phyloP scores from a whole-genome alignment of 2,113 vertebrate species.

The Solea solea region DNA sequence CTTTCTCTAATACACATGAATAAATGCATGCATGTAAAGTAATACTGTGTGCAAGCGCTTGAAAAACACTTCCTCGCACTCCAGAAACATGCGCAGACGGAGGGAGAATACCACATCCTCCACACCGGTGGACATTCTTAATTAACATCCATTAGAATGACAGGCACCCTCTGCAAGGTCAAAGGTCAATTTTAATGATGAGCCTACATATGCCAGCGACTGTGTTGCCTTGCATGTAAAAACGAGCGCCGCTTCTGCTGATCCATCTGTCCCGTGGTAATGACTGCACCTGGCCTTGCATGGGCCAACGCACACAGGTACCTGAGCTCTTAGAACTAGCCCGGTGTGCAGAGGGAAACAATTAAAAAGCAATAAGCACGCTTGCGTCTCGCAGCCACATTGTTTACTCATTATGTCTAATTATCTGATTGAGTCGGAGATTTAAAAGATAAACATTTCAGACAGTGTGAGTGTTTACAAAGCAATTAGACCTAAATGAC shows the following conservation, averaged over 20 bases:
- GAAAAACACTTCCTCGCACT: constrained; percentile 14
- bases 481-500: constrained; percentile 16
- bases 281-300: constrained; percentile 76
- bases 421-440: constrained; percentile 56
- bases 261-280: constrained; percentile 77
- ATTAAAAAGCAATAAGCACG: constrained; percentile 74
- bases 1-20: not conserved
- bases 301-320: constrained; percentile 59
- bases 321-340: constrained; percentile 20
- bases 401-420: constrained; percentile 72
- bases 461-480: constrained; percentile 22
- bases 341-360: constrained; percentile 33
- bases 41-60: not conserved
- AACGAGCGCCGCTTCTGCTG: constrained; percentile 61
- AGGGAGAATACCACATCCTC: constrained; percentile 25
- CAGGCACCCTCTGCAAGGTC: constrained; percentile 58
- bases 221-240: constrained; percentile 56
- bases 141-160: constrained; percentile 62
- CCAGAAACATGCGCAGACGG: constrained; percentile 50
- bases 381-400: constrained; percentile 42
- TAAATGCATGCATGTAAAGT: not conserved
- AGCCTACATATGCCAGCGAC: constrained; percentile 74
- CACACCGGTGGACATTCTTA: constrained; percentile 36
- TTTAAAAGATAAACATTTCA: constrained; percentile 40
- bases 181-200: constrained; percentile 76